Base-by-base conservation (phyloP, 2,888 invertebrate genomes). In the Tetropium fuscum region DNA sequence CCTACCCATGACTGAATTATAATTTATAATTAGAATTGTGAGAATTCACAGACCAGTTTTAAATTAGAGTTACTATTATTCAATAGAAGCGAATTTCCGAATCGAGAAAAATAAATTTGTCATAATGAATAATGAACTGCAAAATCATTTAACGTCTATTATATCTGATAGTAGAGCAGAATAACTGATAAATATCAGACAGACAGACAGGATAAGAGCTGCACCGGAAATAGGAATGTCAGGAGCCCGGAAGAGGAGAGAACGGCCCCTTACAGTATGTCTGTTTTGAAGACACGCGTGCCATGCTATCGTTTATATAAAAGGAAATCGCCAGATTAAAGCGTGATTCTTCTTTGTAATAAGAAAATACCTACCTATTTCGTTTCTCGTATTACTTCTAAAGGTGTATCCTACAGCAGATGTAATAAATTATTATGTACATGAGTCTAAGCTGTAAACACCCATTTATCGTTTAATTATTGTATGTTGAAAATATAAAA, bases 221-320 rank as follows among this genome's bases (percentile, higher is more conserved):
- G 61, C 56, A 53, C 58, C 72, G 78, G 78, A 78, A 78, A 78
- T 78, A 67, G 78, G 77, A 72, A 72, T 78, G 78, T 76, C 78
- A 77, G 72, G 66, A 66, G 64, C 60, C 74, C 75, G 78, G 76
- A 78, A 75, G 73, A 73, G 73, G 75, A 71, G 73, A 73, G 74
- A 76, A 74, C 61, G 66, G 20, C 60, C 70, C 68, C 64, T 70
- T 62, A 58, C 48, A 63, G 67, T 66, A 68, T 71, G 72, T 74
- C 72, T 70, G 69, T 60, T 60, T 18, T 30, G 58, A 71, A 71
- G 65, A 72, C 70, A 73, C 74, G 75, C 74, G 73, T 74, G 73
- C 74, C 74, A 69, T 62, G 70, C 68, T 58, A 69, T 48, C 70
- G 59, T 66, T 70, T 69, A 70, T 53, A 61, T 55, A 69, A 73